Base-by-base conservation (phyloP, 2,797 vertebrate genomes). In the Coregonus sp. region DNA sequence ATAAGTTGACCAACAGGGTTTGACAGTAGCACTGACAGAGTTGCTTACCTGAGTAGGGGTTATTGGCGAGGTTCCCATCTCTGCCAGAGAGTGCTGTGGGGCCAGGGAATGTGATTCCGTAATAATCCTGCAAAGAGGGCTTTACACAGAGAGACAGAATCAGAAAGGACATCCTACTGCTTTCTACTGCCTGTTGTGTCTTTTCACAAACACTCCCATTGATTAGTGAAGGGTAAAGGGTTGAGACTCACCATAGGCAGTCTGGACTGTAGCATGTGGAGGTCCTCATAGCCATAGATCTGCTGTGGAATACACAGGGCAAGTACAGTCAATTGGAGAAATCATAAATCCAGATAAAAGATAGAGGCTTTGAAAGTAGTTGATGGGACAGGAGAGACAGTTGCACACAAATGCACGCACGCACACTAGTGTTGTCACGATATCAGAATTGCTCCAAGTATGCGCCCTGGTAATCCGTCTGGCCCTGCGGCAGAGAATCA, bases 221-320 rank as follows among this genome's bases (percentile, higher is more conserved):
- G 40, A 47, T 3, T 47, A 47, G 40, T 47, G 9, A 47, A 47
- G 40, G 40, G 40, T 47, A 12, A 47, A 47, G 2, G 40, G 40
- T 47, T 47, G n/a, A 25, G 29, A 71, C 96, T 95, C 88, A 99
- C 98, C 96, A 98, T 90, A 78, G 97, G 97, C 84, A 98, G 92
- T 91, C 97, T 94, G 72, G 97, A 97, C 79, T 98, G 98, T 79
- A 99, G 95, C 96, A 98, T 96, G 84, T 98, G 98, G 72, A 99
- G 96, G 90, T 99, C 97, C 66, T 99, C 97, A 40, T 98, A 99
- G 86, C 97, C 96, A 56, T 99, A 99, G 85, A 99, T 98, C 95
- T 98, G 96, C 91, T 94, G 88, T 76, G 85, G 82, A 84, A 86
- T 82, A 89, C 81, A 56, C 20, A 18, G 47, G n/a, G 33, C 25